Base-by-base conservation (phyloP, 1,140 invertebrate genomes). In the Ostrea denselamellosa region DNA sequence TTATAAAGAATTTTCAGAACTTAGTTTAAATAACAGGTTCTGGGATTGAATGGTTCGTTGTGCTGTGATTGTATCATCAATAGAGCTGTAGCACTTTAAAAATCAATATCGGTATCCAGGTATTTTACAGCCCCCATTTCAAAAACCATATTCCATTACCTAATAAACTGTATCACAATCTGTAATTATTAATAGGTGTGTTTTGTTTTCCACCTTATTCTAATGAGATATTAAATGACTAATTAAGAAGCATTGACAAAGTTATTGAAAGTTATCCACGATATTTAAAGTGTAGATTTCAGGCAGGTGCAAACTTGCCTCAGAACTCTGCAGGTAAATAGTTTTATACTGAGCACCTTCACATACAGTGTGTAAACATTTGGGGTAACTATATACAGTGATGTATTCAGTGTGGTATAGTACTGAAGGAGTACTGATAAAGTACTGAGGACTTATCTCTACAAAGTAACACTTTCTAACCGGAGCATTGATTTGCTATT, bases 201-300 rank as follows among this genome's bases (percentile, higher is more conserved):
- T 28, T 77, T 77, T 77, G 68, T 77, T 77, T 28, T 34, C 28
- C 25, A 28, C 22, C 25, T 14, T 77, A 25, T 12, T 12, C 28
- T 77, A 25, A 77, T 77, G 22, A 77, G 22, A 12, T 44, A 77
- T 77, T 19, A 77, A 77, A 34, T 34, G 28, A 77, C 28, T 34
- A 77, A 77, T 77, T 77, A 77, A 77, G 7, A 34, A 25, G 68
- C 17, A 77, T 77, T 77, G 68, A 77, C 28, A 77, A 34, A 7
- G 68, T 77, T 34, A 77, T 34, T 17, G 68, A 28, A 25, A 34
- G 22, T 14, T 25, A 77, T 12, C 10, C 25, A 77, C 28, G 68
- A 77, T 77, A 77, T 77, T 77, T 77, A 77, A 77, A 77, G 68
- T 77, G 68, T 77, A 77, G 28, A 34, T 77, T 77, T 77, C 28